phyloP scores from a whole-genome alignment of 1,140 invertebrate genomes.

The Scaptomyza montana region DNA sequence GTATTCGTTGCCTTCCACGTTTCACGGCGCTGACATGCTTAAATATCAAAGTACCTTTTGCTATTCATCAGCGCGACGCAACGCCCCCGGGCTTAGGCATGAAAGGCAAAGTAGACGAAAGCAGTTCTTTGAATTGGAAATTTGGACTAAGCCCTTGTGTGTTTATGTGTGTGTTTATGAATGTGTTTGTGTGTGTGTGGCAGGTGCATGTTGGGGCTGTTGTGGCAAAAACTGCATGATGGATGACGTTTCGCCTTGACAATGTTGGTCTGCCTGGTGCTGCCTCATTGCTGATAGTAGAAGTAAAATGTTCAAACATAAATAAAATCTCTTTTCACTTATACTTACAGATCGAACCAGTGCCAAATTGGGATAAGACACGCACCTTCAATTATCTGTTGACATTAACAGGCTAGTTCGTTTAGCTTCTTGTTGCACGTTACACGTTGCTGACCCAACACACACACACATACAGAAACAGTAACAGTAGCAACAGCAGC shows the following conservation, averaged over 20 bases:
- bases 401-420: slow-evolving; percentile 15
- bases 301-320: slow-evolving; percentile 17
- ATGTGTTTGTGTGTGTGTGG: not conserved
- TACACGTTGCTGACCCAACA: slow-evolving; percentile 24
- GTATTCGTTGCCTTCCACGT: slow-evolving; percentile 34
- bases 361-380: slow-evolving; percentile 64
- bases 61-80: slow-evolving; percentile 50
- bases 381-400: slow-evolving; percentile 64
- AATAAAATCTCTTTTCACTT: slow-evolving; percentile 64
- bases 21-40: slow-evolving; percentile 65
- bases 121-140: too few species aligned
- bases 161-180: not conserved
- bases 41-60: slow-evolving; percentile 75
- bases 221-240: slow-evolving; percentile 35
- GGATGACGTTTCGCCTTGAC: slow-evolving; percentile 36
- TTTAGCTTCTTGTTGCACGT: too few species aligned
- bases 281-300: slow-evolving; percentile 3
- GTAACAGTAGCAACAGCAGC: not conserved
- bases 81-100: not conserved
- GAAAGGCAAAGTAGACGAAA: too few species aligned
- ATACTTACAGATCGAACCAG: slow-evolving; percentile 61
- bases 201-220: slow-evolving; percentile 3
- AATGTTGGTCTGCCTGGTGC: slow-evolving; percentile 2
- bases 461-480: not conserved
- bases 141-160: not conserved